Evolutionary conservation across 2,113 vertebrate species (phyloP).

Genomic region (Ia io): DNA sequence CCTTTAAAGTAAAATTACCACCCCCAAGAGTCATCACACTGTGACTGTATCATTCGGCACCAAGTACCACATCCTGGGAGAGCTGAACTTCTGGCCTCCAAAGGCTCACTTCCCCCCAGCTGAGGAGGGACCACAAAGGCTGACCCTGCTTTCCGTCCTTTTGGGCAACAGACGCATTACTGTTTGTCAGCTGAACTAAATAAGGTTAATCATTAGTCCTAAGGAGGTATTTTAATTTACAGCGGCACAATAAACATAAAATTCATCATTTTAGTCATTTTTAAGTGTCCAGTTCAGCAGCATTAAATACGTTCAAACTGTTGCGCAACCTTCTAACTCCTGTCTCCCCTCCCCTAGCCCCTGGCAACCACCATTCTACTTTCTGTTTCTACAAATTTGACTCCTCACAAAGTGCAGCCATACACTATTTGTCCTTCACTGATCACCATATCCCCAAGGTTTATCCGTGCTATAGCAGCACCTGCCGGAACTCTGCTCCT

Average conservation of each 20-base stretch:
- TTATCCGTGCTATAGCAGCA: not conserved
- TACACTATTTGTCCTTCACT: fast-evolving
- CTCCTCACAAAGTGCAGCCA: not conserved
- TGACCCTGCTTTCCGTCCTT: not conserved
- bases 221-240: not conserved
- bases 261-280: not conserved
- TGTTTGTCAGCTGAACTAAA: not conserved
- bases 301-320: not conserved
- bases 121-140: not conserved
- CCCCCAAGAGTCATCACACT: not conserved
- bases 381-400: fast-evolving
- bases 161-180: fast-evolving
- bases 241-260: not conserved
- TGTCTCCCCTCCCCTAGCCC: no score
- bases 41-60: not conserved
- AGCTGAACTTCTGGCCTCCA: not conserved
- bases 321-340: not conserved
- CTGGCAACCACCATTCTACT: no score
- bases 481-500: not conserved
- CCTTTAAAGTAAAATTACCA: not conserved
- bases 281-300: not conserved
- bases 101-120: not conserved
- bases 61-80: no score
- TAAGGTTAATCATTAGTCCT: not conserved
- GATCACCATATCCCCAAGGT: fast-evolving